These are phyloP conservation scores for Corythornis madagascariensis DNA, from an alignment of 2,113 vertebrate species.

Conservation along the genomic window DNA sequence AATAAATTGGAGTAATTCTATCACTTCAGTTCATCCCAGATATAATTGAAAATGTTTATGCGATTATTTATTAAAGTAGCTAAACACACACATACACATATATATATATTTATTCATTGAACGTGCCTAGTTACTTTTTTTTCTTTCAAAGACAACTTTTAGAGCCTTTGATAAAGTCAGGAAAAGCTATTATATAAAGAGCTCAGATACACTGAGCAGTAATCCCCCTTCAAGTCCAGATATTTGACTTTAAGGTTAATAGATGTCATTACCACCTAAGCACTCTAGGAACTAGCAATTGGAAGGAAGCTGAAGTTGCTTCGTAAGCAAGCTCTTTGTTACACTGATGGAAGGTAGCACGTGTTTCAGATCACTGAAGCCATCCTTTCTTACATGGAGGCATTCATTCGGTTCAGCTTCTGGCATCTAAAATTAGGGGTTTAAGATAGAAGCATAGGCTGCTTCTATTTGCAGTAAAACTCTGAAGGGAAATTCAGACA, in stretches of 20 bases:
- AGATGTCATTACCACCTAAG: background rate
- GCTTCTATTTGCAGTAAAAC: background rate
- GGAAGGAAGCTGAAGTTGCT: background rate
- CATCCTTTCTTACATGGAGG: background rate
- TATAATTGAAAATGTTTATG: background rate
- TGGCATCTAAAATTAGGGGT: background rate
- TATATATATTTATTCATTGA: background rate
- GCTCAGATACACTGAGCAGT: background rate
- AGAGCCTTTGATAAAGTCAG: background rate
- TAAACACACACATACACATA: background rate
- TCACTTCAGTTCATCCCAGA: background rate
- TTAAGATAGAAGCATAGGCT: background rate
- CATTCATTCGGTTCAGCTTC: background rate
- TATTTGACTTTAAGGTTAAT: constrained; percentile 3
- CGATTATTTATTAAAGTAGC: background rate
- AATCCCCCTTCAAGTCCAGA: background rate
- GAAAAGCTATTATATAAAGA: background rate
- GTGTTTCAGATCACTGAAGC: background rate
- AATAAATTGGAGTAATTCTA: background rate
- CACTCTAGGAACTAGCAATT: background rate
- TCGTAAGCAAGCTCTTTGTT: background rate
- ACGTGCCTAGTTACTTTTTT: background rate
- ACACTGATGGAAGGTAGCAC: background rate
- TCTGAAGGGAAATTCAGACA: background rate
- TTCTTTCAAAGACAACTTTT: background rate